Evolutionary conservation across 2,888 invertebrate genomes (phyloP).

Genomic region (Synanthedon vespiformis): DNA sequence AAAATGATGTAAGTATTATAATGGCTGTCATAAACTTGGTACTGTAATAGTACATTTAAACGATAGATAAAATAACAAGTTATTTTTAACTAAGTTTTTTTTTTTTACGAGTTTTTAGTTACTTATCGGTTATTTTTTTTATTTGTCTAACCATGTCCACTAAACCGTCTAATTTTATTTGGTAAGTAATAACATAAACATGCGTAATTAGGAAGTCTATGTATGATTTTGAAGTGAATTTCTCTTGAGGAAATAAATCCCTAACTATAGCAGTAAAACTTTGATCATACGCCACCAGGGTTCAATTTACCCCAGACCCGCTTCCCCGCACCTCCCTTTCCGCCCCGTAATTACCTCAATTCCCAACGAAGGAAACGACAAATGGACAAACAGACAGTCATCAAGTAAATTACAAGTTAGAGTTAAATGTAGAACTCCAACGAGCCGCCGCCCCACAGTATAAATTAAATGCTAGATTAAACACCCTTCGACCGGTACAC

Average conservation of each 20-base stretch:
- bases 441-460: constrained; percentile 4
- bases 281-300: neutral
- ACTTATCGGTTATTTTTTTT: too few species aligned
- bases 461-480: constrained; percentile 7
- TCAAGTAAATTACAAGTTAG: constrained; percentile 6
- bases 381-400: constrained; percentile 4
- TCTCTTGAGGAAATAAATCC: neutral
- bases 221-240: too few species aligned
- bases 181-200: too few species aligned
- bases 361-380: constrained; percentile 3
- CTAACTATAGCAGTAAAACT: neutral
- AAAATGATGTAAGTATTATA: too few species aligned
- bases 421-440: constrained; percentile 2
- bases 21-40: too few species aligned
- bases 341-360: constrained; percentile 3
- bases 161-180: too few species aligned
- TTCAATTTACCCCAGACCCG: neutral
- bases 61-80: too few species aligned
- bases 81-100: too few species aligned
- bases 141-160: too few species aligned
- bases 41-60: too few species aligned
- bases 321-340: neutral
- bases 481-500: neutral
- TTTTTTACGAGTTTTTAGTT: too few species aligned
- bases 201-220: too few species aligned